Evolutionary conservation across 2,888 invertebrate genomes (phyloP), one percentile per base, ranked within the genome.

Genomic region (Nomada ferruginata): DNA sequence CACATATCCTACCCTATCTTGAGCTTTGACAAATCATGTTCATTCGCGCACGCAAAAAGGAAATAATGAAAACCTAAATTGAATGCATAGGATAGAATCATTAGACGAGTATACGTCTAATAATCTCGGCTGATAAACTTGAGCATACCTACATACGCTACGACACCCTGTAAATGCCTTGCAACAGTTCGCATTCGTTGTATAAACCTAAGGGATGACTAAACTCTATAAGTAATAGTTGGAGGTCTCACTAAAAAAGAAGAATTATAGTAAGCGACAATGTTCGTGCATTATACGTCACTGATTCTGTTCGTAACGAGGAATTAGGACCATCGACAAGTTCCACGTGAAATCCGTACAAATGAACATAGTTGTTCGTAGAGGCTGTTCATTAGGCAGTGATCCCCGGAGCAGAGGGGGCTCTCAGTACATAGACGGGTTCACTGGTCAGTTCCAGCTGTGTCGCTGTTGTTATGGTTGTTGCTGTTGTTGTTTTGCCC

Each of bases 401-500:
- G 89, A 83, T 89, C 89, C 90, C 82, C 89, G 91, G 57, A 85
- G 90, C 10, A 85, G 87, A 59, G 87, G 72, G 23, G 88, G 87
- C 70, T 91, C 72, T 91, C 92, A 75, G 84, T 90, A 77, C 85
- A 88, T 71, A 50, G 85, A 84, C 66, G 84, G 78, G 76, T 87
- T 89, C 83, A 87, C 84, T 73, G 65, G 5, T 89, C 88, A 69
- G 86, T 89, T 79, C 88, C 91, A 83, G 90, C 84, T 63, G 91
- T 83, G 75, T 90, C 90, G 66, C 89, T 88, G 87, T 88, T 91
- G 88, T 90, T 89, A 85, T 88, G 91, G 88, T 85, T 90, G 89
- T 89, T 92, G 89, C 91, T 92, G 89, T 93, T 93, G 93, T 93
- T 93, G 92, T 93, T 93, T 89, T 93, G 93, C 61, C 93, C 93